A percentile compares a stretch with the other conserved stretches of the same genome.
These are phyloP conservation scores for Chitala chitala DNA, from an alignment of 2,113 vertebrate genomes.

Conservation along the genomic window DNA sequence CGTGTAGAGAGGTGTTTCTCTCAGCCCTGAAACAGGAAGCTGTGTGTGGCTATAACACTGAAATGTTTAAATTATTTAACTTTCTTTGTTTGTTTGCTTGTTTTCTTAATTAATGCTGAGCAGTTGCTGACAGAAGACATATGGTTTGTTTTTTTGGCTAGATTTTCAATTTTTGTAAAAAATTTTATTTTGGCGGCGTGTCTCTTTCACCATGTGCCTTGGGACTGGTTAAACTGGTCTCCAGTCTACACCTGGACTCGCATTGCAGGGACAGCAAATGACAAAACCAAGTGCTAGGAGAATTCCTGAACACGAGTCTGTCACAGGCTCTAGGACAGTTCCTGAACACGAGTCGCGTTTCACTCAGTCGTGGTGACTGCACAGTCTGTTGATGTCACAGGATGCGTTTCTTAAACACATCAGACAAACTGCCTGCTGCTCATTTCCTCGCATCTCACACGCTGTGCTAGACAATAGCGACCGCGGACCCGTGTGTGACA, in stretches of 20 bases:
- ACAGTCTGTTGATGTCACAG: background rate
- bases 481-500: background rate
- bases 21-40: background rate
- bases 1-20: background rate
- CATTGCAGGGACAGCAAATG: background rate
- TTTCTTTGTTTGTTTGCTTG: too few species aligned
- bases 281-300: background rate
- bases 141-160: background rate
- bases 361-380: too few species aligned
- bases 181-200: background rate
- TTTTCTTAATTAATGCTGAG: too few species aligned
- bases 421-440: background rate
- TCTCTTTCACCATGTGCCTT: background rate
- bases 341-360: background rate
- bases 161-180: background rate
- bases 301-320: background rate
- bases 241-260: background rate
- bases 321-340: background rate
- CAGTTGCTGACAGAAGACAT: too few species aligned
- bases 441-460: background rate
- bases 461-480: background rate
- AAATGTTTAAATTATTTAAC: too few species aligned
- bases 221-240: background rate
- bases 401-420: too few species aligned
- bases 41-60: too few species aligned